These are phyloP conservation scores for Trematomus bernacchii DNA, from an alignment of 2,797 vertebrate species.

Conservation along the genomic window DNA sequence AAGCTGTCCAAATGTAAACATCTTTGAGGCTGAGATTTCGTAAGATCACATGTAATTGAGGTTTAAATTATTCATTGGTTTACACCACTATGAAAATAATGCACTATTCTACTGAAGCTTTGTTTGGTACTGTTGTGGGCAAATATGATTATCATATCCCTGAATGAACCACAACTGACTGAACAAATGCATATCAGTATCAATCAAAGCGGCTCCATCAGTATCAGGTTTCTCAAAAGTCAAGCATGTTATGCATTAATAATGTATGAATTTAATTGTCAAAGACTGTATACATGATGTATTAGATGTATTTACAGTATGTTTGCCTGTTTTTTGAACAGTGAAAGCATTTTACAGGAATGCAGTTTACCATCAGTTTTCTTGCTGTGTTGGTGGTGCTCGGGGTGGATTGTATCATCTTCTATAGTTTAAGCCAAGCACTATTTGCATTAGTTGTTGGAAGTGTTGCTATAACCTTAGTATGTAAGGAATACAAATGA, in stretches of 20 bases:
- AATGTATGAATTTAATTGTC: conserved; percentile 7
- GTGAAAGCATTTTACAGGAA: conserved; percentile 20
- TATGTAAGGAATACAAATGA: neutral
- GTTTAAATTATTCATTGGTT: conserved; percentile 33
- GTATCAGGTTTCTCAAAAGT: conserved; percentile 31
- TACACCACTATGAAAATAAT: conserved; percentile 34
- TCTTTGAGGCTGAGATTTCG: conserved; percentile 5
- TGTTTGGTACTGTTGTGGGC: conserved; percentile 41
- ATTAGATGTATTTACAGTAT: conserved; percentile 6
- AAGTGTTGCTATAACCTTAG: neutral
- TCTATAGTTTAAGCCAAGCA: conserved; percentile 12
- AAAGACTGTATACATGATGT: conserved; percentile 3
- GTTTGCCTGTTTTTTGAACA: conserved; percentile 2
- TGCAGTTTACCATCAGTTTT: conserved; percentile 20
- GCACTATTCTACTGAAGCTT: conserved; percentile 42
- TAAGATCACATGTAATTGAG: conserved; percentile 12
- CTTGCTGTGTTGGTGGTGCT: conserved; percentile 26
- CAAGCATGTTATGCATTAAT: conserved; percentile 14
- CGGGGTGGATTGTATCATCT: neutral
- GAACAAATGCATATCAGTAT: conserved; percentile 29
- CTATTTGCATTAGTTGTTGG: conserved; percentile 8
- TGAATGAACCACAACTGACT: conserved; percentile 31
- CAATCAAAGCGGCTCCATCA: conserved; percentile 21
- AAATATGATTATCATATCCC: conserved; percentile 51
- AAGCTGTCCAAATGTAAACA: conserved; percentile 1